Evolutionary conservation across 2,888 invertebrate genomes (phyloP), one percentile per base, ranked within the genome.

Genomic region (Eledona agricola): DNA sequence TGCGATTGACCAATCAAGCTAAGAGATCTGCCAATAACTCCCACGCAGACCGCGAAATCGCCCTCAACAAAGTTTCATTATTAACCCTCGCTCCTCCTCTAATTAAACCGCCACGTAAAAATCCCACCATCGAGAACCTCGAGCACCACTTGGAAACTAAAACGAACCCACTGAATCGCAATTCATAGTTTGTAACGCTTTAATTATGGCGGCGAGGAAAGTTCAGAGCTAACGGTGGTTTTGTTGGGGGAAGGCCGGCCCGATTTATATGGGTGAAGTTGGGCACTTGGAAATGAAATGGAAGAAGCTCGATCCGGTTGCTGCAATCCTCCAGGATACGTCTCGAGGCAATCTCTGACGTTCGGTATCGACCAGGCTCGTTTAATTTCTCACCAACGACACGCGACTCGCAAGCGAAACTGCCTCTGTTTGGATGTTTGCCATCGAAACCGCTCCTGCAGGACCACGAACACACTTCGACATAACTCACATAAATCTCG

Each of bases 361-460:
- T 60, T 55, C 29, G 49, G 26, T 62, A 64, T 64, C 62, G 64
- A 60, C 57, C 59, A 58, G n/a, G 55, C 53, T 62, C 60, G 58
- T 64, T 61, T 62, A 64, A 60, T 64, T 62, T 59, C 59, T 55
- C 45, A 46, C 35, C 34, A 32, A 56, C 35, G 53, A 56, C 49
- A 57, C 55, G 55, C 56, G 58, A 57, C 20, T 37, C 35, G 57
- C 55, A 57, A 57, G 28, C 40, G 53, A 53, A 53, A 42, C 26
- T 25, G 28, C 28, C 13, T 50, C 32, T 42, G 40, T 42, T 42
- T 50, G 28, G 34, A 32, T 34, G 26, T 29, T 25, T 42, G 28
- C 29, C 11, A 29, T 38, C 15, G 12, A 26, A 37, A 34, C 19
- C 20, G 6, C 23, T 35, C 23, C 37, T 32, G 13, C 4, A 15